A percentile compares a stretch with the other conserved stretches of the same genome.
Conservation (phyloP, 2,113 vertebrate species). For the Platichthys flesus region DNA sequence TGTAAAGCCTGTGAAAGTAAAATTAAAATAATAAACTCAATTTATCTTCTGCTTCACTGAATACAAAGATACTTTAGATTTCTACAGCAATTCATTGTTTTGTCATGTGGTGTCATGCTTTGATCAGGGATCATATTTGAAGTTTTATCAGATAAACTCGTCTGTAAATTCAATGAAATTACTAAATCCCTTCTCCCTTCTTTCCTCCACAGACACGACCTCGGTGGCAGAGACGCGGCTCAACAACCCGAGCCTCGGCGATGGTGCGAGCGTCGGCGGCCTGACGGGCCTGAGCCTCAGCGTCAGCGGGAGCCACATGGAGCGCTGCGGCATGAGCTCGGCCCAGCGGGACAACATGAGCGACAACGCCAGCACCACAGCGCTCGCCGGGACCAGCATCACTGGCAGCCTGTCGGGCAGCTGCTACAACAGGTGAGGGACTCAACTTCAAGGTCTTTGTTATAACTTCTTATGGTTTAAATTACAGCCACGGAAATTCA, state of each 20-base stretch:
- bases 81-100: too few relatives aligned
- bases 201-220: conserved; percentile 84
- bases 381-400: conserved; percentile 94
- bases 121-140: too few relatives aligned
- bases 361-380: conserved; percentile 96
- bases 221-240: conserved; percentile 95
- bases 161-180: not conserved
- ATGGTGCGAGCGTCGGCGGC: conserved; percentile 93
- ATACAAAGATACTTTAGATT: too few relatives aligned
- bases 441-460: not conserved
- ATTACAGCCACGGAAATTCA: not conserved
- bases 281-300: conserved; percentile 94
- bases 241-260: conserved; percentile 94
- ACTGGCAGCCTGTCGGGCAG: conserved; percentile 95
- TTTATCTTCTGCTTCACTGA: too few relatives aligned
- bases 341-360: conserved; percentile 94
- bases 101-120: too few relatives aligned
- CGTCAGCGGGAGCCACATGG: conserved; percentile 97
- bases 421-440: conserved; percentile 92
- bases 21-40: too few relatives aligned
- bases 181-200: not conserved
- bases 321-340: conserved; percentile 88
- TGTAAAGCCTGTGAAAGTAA: not conserved
- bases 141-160: too few relatives aligned
- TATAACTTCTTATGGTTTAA: not conserved